Conservation (phyloP, 92 coral and sea anemone species). For the Epizoanthus rinbou region DNA sequence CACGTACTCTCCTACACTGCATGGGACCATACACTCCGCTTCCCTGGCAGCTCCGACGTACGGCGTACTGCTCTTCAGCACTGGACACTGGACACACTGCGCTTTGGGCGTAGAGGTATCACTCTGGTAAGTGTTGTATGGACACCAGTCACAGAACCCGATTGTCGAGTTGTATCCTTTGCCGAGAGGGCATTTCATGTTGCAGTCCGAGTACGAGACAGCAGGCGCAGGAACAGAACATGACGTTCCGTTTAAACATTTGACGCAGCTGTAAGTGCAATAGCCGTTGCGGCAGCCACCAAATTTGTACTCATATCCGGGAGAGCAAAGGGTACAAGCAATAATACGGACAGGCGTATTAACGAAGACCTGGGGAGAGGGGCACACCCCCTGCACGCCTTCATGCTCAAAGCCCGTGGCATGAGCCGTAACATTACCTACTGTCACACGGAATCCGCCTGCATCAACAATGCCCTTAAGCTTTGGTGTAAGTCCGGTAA, state of each 20-base stretch:
- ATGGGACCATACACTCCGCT: slow-evolving; percentile 26
- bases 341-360: background rate
- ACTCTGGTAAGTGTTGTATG: slow-evolving; percentile 26
- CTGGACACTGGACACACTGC: slow-evolving; percentile 17
- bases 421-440: background rate
- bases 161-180: slow-evolving; percentile 25
- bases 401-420: slow-evolving; percentile 13
- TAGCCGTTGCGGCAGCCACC: background rate
- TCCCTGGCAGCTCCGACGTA: slow-evolving; percentile 32
- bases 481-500: background rate
- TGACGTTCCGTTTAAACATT: background rate
- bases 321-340: slow-evolving; percentile 18
- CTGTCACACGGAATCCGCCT: slow-evolving; percentile 23
- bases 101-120: slow-evolving; percentile 1
- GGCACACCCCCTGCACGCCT: slow-evolving; percentile 8
- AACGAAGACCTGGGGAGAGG: background rate
- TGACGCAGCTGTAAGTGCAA: slow-evolving; percentile 5
- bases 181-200: slow-evolving; percentile 41
- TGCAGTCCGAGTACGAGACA: slow-evolving; percentile 20
- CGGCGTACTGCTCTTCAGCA: slow-evolving; percentile 3
- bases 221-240: slow-evolving; percentile 15
- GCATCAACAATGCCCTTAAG: background rate
- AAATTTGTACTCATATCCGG: slow-evolving; percentile 10
- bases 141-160: slow-evolving; percentile 46
- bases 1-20: slow-evolving; percentile 25